These are phyloP conservation scores for Pangasianodon gigas DNA, from an alignment of 2,113 vertebrate species.

Conservation along the genomic window DNA sequence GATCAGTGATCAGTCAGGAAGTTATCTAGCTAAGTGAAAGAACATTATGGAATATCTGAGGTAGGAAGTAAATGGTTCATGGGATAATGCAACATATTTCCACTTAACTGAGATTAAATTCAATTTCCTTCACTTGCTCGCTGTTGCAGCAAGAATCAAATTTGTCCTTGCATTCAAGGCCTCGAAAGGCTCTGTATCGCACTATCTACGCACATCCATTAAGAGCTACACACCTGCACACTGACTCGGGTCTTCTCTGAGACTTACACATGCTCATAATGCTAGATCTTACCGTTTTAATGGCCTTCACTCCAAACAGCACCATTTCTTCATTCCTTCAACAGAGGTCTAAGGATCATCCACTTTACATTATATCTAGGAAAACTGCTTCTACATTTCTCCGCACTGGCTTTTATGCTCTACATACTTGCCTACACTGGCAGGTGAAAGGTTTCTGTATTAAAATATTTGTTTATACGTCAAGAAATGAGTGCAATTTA, in stretches of 20 bases:
- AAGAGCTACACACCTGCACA: neutral
- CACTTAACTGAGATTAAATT: neutral
- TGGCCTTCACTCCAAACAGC: neutral
- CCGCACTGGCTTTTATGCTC: neutral
- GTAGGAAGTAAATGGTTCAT: neutral
- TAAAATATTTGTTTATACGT: neutral
- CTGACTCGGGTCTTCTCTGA: neutral
- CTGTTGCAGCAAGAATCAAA: neutral
- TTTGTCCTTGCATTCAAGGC: neutral
- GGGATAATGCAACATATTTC: neutral
- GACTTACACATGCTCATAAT: neutral
- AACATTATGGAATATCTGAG: neutral
- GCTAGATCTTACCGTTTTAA: neutral
- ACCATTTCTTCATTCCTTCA: neutral
- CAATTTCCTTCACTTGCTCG: neutral
- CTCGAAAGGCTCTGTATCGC: neutral
- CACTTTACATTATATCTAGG: neutral
- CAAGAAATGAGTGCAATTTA: no score
- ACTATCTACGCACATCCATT: neutral
- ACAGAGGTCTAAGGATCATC: neutral
- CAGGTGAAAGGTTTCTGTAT: neutral
- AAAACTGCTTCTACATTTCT: neutral
- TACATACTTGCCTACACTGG: neutral
- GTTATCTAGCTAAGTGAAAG: neutral
- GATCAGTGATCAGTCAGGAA: neutral